A percentile compares a stretch with the other conserved stretches of the same genome.
Conservation (phyloP, 2,797 vertebrate species). For the Phataginus tricuspis region DNA sequence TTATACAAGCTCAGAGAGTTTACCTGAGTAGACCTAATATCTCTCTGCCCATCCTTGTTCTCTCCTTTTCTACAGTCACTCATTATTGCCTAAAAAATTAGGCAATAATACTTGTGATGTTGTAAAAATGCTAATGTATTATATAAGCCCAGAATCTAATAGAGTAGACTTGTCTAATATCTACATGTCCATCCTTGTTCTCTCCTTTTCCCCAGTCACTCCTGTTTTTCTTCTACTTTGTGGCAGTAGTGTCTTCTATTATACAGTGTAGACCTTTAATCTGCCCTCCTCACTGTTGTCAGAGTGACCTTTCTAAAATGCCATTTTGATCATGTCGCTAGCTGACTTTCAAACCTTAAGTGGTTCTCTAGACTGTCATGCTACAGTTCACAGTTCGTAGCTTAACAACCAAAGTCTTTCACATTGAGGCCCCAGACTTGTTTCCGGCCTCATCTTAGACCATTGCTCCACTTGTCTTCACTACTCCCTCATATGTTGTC, state of each 20-base stretch:
- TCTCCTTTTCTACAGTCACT: neutral
- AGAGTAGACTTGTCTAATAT: neutral
- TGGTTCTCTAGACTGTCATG: slow-evolving; percentile 73
- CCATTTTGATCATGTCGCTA: slow-evolving; percentile 71
- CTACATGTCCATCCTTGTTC: neutral
- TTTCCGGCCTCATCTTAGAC: neutral
- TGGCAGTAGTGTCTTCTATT: neutral
- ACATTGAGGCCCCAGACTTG: neutral
- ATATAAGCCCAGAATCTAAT: neutral
- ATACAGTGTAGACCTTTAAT: slow-evolving; percentile 53
- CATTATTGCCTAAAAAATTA: neutral
- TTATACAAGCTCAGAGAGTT: neutral
- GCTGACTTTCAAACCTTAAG: slow-evolving; percentile 65
- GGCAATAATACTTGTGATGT: neutral
- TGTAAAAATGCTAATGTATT: neutral
- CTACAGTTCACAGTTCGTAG: slow-evolving; percentile 71
- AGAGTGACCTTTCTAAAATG: slow-evolving; percentile 79
- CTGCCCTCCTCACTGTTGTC: slow-evolving; percentile 56
- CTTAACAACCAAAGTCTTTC: slow-evolving; percentile 58
- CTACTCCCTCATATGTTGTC: neutral
- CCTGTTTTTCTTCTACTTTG: neutral
- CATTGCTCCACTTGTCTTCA: neutral
- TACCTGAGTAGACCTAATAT: neutral
- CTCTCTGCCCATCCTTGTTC: neutral
- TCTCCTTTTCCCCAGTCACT: neutral